These are phyloP conservation scores for Deladenus siricidicola DNA, from an alignment of 2,888 invertebrate species.

Conservation along the genomic window DNA sequence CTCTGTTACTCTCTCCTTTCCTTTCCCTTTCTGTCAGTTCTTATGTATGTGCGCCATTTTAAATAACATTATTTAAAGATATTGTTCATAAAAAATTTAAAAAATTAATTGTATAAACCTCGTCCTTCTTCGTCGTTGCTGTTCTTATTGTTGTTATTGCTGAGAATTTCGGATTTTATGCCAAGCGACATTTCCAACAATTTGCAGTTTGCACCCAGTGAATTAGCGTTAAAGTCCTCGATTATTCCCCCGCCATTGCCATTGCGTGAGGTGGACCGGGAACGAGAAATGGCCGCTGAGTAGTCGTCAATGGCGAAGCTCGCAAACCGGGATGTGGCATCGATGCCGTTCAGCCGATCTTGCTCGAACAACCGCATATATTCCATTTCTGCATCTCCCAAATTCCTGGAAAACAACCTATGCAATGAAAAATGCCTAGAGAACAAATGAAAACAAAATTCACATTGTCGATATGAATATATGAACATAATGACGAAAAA, in stretches of 20 bases:
- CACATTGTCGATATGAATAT: not conserved
- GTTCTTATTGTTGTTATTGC: too few species aligned
- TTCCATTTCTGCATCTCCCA: constrained; percentile 25
- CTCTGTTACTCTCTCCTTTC: too few species aligned
- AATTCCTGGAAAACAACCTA: constrained; percentile 18
- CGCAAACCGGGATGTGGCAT: not conserved
- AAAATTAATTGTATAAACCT: too few species aligned
- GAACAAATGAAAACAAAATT: not conserved
- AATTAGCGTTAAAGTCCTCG: not conserved
- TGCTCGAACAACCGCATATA: constrained; percentile 23
- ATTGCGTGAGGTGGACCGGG: not conserved
- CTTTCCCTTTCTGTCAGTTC: too few species aligned
- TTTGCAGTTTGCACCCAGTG: not conserved
- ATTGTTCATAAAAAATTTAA: too few species aligned
- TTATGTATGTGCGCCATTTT: too few species aligned
- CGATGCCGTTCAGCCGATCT: constrained; percentile 10
- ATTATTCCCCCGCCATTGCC: not conserved
- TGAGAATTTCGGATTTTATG: too few species aligned
- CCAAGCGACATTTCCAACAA: not conserved
- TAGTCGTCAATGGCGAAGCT: not conserved
- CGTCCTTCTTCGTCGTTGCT: too few species aligned
- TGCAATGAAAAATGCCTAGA: too few species aligned
- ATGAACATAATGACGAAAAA: too few species aligned
- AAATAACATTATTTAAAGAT: too few species aligned
- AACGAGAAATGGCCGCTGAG: not conserved